Percentiles rank a stretch among this genome's conserved stretches.
These are phyloP conservation scores for Icerya purchasi DNA, from an alignment of 2,888 invertebrate species.

Conservation along the genomic window DNA sequence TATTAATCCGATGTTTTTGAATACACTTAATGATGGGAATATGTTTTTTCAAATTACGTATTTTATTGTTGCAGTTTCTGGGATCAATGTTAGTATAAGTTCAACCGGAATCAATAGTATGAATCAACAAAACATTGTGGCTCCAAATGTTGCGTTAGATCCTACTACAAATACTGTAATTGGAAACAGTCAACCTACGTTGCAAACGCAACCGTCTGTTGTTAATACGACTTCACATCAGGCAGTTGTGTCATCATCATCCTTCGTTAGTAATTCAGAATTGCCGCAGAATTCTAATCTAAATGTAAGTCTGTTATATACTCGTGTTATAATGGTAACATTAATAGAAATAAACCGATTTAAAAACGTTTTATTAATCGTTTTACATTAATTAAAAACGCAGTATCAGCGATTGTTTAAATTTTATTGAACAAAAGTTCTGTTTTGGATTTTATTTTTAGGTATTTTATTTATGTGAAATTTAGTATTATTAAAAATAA, in stretches of 20 bases:
- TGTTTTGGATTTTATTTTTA: no score
- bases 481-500: no score
- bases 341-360: no score
- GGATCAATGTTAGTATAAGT: slow-evolving; percentile 3
- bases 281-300: neutral
- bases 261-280: neutral
- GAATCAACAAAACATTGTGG: slow-evolving; percentile 1
- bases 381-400: no score
- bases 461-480: no score
- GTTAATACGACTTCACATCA: slow-evolving; percentile 1
- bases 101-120: neutral
- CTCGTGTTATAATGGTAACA: no score
- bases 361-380: no score
- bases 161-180: slow-evolving; percentile 11
- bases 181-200: slow-evolving; percentile 1
- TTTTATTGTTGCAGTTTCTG: neutral
- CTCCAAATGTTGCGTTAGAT: slow-evolving; percentile 10
- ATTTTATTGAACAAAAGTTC: no score
- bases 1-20: no score
- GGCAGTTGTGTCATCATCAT: neutral
- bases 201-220: slow-evolving; percentile 4
- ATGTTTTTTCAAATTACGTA: no score
- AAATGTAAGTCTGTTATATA: neutral
- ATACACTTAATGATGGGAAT: no score
- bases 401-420: no score